These are phyloP conservation scores for Drosophila rufa DNA, from an alignment of 1,140 invertebrate species.

Conservation along the genomic window DNA sequence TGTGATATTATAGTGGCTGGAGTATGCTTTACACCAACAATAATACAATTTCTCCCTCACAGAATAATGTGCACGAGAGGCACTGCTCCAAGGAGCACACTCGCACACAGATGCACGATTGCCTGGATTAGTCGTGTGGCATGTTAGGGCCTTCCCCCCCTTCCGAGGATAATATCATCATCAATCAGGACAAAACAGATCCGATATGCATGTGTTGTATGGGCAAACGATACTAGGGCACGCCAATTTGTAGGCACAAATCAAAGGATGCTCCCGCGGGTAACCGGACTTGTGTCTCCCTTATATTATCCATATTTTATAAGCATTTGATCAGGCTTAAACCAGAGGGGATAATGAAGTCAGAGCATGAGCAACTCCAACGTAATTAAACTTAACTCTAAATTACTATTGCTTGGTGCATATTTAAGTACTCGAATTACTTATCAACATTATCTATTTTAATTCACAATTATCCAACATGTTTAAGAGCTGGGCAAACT, in stretches of 20 bases:
- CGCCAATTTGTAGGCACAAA: slow-evolving; percentile 61
- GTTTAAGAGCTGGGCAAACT: slow-evolving; percentile 15
- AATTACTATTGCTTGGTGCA: no score
- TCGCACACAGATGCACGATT: slow-evolving; percentile 24
- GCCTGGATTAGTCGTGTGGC: slow-evolving; percentile 47
- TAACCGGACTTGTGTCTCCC: neutral
- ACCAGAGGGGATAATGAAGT: neutral
- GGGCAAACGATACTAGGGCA: slow-evolving; percentile 56
- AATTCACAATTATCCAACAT: slow-evolving; percentile 5
- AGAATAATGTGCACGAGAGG: slow-evolving; percentile 64
- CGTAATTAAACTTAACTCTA: no score
- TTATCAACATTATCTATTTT: neutral
- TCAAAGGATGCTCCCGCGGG: slow-evolving; percentile 21
- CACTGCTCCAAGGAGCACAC: slow-evolving; percentile 43
- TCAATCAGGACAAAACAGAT: slow-evolving; percentile 72
- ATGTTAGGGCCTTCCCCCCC: slow-evolving; percentile 1
- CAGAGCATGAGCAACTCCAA: no score
- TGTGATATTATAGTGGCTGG: slow-evolving; percentile 30
- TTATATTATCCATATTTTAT: slow-evolving; percentile 49
- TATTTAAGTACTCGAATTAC: neutral
- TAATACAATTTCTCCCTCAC: slow-evolving; percentile 70
- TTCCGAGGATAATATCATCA: slow-evolving; percentile 58
- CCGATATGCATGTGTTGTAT: slow-evolving; percentile 70
- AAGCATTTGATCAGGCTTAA: slow-evolving; percentile 9
- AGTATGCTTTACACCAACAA: slow-evolving; percentile 50